phyloP scores from a whole-genome alignment of 2,113 vertebrate species.

The Stegostoma tigrinum region DNA sequence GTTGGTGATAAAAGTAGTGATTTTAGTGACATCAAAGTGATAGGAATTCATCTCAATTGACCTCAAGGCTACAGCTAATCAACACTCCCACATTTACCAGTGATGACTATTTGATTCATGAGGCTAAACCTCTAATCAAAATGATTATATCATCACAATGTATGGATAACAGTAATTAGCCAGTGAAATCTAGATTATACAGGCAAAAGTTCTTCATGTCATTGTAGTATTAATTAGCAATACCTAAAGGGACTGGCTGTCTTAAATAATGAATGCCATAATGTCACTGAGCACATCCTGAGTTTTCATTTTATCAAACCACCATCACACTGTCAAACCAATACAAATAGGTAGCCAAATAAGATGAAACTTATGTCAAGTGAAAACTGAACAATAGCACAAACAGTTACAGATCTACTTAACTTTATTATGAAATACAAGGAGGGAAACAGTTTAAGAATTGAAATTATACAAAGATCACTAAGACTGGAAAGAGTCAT shows the following conservation, averaged over 20 bases:
- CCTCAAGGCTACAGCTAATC: background rate
- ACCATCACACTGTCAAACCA: background rate
- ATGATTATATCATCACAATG: background rate
- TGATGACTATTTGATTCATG: background rate
- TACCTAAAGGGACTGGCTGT: background rate
- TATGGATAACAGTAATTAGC: background rate
- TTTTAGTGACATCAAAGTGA: background rate
- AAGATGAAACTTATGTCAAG: background rate
- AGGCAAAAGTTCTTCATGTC: background rate
- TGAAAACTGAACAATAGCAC: background rate
- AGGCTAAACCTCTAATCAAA: background rate
- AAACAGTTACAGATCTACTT: background rate
- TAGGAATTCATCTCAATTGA: background rate
- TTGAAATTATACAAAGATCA: background rate
- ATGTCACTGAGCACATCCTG: background rate
- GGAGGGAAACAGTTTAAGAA: background rate
- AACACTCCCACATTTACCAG: background rate
- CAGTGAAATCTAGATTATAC: background rate
- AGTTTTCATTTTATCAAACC: conserved; percentile 6
- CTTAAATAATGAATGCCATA: background rate
- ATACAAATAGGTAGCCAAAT: too few species aligned
- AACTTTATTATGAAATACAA: conserved; percentile 28
- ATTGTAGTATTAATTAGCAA: background rate
- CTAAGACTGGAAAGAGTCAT: background rate
- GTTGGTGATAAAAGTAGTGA: background rate